Evolutionary conservation across 2,797 vertebrate genomes (phyloP).

Genomic region (Megaceryle alcyon): DNA sequence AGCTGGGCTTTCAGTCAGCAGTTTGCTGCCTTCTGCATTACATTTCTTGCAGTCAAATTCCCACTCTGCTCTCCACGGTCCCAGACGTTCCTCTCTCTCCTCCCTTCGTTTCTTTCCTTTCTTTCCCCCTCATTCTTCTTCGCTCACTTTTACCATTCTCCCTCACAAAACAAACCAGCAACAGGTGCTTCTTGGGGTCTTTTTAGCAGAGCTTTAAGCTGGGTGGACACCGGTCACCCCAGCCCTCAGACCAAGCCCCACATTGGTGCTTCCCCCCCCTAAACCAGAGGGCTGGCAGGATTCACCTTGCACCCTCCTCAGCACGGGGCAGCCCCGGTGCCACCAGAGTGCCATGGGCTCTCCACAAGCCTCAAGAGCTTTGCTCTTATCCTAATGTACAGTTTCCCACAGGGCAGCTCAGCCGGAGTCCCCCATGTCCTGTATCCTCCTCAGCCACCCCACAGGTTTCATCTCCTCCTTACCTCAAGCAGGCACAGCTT

Average conservation of each 20-base stretch:
- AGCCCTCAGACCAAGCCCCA: not conserved
- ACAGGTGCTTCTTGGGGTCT: not conserved
- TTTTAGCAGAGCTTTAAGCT: not conserved
- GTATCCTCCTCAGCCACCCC: not conserved
- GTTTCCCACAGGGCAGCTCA: not conserved
- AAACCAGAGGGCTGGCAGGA: not conserved
- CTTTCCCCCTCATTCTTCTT: not conserved
- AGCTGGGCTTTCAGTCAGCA: not conserved
- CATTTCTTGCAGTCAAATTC: not conserved
- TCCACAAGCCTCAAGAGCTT: rapidly evolving
- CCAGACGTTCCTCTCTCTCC: not conserved
- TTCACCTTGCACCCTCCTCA: not conserved
- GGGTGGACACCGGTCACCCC: not conserved
- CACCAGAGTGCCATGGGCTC: rapidly evolving
- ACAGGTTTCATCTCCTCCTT: not conserved
- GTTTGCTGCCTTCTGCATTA: not conserved
- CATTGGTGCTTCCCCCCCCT: not conserved
- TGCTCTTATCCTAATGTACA: rapidly evolving
- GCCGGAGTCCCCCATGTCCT: rapidly evolving
- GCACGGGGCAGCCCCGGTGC: not conserved
- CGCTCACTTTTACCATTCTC: not conserved
- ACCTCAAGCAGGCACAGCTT: not conserved
- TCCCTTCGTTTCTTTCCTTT: not conserved
- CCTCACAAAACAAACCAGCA: not conserved
- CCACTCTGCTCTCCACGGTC: rapidly evolving